Conservation (phyloP, 2,888 invertebrate species). For the Tetragonisca angustula region DNA sequence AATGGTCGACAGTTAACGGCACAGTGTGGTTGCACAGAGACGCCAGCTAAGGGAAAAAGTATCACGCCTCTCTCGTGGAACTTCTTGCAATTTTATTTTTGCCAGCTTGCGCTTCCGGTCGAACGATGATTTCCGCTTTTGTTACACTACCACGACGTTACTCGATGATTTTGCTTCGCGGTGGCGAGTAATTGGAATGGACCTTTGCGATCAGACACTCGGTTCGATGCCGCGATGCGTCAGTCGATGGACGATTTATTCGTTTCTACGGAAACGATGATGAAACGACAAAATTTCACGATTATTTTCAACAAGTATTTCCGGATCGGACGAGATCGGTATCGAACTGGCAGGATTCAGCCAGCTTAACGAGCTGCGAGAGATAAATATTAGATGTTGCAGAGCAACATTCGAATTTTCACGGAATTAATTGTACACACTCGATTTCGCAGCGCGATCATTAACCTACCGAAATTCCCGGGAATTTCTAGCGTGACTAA, state of each 20-base stretch:
- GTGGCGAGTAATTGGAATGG: neutral
- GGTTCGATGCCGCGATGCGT: neutral
- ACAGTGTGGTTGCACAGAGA: conserved; percentile 4
- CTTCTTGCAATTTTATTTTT: conserved; percentile 51
- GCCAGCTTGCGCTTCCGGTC: conserved; percentile 4
- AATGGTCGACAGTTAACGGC: conserved; percentile 33
- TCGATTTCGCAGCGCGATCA: neutral
- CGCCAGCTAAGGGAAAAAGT: neutral
- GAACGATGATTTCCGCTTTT: neutral
- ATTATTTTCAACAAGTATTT: too few relatives aligned
- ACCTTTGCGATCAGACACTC: conserved; percentile 3
- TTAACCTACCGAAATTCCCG: conserved; percentile 10
- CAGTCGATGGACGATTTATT: neutral
- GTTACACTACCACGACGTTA: neutral
- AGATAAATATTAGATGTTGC: neutral
- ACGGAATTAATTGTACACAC: conserved; percentile 7
- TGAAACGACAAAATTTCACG: neutral
- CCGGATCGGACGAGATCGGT: neutral
- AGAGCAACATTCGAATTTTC: neutral
- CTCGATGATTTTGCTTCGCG: neutral
- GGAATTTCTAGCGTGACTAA: neutral
- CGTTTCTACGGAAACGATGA: neutral
- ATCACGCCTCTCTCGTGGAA: conserved; percentile 35
- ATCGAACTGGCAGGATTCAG: neutral
- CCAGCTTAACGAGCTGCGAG: neutral